Base-by-base conservation (phyloP, 2,113 vertebrate genomes). In the Hippocampus mohnikei region DNA sequence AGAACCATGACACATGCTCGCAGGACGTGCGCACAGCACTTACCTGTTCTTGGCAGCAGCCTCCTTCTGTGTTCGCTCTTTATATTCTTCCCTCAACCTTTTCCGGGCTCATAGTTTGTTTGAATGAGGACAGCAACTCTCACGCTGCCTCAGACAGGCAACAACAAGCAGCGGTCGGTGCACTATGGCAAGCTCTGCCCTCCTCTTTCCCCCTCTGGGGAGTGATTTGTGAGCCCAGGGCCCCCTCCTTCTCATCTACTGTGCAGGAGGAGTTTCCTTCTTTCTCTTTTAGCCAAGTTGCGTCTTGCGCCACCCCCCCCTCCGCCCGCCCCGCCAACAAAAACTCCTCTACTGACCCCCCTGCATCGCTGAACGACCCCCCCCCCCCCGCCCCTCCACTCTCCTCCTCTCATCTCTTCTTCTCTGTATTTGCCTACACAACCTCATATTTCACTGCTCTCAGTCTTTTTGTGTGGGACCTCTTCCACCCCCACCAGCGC, bases 191-290 rank as follows among this genome's bases (percentile, higher is more conserved):
- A 73, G 72, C 79, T 58, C 79, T 66, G 60, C 82, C 84, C 75
- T 77, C 82, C 84, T 83, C 84, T 72, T 52, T 27, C 81, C 82
- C 61, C 90, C 83, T 82, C n/a, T 56, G 82, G 88, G 91, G 78
- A 89, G 91, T 78, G 91, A 88, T 92, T 89, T 84, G 79, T 81
- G 69, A 85, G 85, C 11, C 72, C 88, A 56, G 83, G 3, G 9
- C 61, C 92, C 91, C 83, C 95, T 87, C 86, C 88, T 86, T 91
- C 84, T 78, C n/a, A 78, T 74, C 81, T 62, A 44, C 78, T 83
- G 59, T 40, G 69, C 83, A 90, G 88, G 83, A 83, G 84, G 88
- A 88, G 79, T 83, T 85, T 79, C 67, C 76, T 86, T 84, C 78
- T 82, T 81, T 79, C 66, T 85, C 58, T 77, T 81, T 73, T 16